Percentiles rank a stretch among this genome's conserved stretches.
phyloP scores from a whole-genome alignment of 2,888 invertebrate species.

The Nephrocerus scutellatus region DNA sequence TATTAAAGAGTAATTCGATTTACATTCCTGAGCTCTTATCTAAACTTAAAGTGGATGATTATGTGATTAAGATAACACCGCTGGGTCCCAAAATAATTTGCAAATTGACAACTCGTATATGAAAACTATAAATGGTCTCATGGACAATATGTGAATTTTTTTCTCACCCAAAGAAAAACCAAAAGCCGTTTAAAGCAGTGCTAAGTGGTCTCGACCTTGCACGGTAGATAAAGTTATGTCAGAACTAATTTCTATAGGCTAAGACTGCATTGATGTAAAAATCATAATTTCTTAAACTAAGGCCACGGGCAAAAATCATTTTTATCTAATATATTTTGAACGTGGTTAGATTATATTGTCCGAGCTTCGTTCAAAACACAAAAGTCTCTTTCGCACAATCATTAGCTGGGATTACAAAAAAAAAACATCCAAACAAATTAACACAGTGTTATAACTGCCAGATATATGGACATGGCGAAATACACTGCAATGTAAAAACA shows the following conservation, averaged over 20 bases:
- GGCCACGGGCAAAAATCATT: not conserved
- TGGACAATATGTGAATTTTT: too few relatives aligned
- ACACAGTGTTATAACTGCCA: too few relatives aligned
- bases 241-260: slow-evolving; percentile 1
- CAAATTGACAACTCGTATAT: too few relatives aligned
- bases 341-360: slow-evolving; percentile 2
- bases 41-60: too few relatives aligned
- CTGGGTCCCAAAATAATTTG: slow-evolving; percentile 3
- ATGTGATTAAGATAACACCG: not conserved
- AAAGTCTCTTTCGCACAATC: slow-evolving; percentile 1
- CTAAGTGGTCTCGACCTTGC: not conserved
- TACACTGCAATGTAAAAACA: too few relatives aligned
- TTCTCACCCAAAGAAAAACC: too few relatives aligned
- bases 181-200: slow-evolving; percentile 1
- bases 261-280: slow-evolving; percentile 3
- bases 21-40: not conserved
- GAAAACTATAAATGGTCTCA: too few relatives aligned
- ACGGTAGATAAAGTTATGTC: not conserved
- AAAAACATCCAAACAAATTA: slow-evolving; percentile 2
- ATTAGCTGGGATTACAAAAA: slow-evolving; percentile 5
- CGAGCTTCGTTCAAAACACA: slow-evolving; percentile 1
- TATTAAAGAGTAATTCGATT: slow-evolving; percentile 2
- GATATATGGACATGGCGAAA: too few relatives aligned
- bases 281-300: not conserved
- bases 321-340: slow-evolving; percentile 4